Conservation (phyloP, 2,888 invertebrate genomes). For the Anarsia innoxiella region DNA sequence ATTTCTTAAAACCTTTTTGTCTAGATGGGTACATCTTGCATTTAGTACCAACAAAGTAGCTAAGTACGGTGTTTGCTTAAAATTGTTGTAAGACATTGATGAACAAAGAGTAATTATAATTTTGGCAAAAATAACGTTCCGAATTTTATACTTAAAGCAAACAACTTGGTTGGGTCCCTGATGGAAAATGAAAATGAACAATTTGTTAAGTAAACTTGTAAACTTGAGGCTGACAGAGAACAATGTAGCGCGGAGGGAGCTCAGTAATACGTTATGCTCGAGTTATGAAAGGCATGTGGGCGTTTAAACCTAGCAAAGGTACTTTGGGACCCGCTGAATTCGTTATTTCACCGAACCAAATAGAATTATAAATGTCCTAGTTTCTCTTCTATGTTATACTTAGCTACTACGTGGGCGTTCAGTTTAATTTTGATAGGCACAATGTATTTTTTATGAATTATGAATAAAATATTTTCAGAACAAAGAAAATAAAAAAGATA, state of each 20-base stretch:
- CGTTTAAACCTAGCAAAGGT: conserved; percentile 30
- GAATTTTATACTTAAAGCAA: too few species aligned
- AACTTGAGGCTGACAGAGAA: not conserved
- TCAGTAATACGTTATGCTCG: conserved; percentile 27
- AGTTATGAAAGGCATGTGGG: conserved; percentile 38
- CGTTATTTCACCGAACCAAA: conserved; percentile 25
- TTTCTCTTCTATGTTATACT: conserved; percentile 3
- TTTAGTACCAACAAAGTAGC: too few species aligned
- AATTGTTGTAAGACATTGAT: too few species aligned
- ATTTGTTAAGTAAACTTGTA: conserved; percentile 7
- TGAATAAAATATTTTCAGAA: too few species aligned
- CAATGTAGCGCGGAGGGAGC: conserved; percentile 14
- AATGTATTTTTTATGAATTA: too few species aligned
- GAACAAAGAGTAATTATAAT: too few species aligned
- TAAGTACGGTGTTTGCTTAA: too few species aligned
- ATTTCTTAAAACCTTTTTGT: too few species aligned
- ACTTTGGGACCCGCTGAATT: conserved; percentile 36
- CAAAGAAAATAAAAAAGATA: too few species aligned
- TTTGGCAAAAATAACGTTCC: too few species aligned
- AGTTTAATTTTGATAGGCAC: not conserved
- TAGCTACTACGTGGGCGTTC: not conserved
- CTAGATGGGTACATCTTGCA: too few species aligned
- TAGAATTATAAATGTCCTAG: conserved; percentile 22
- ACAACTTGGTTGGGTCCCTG: conserved; percentile 2
- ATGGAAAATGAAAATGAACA: conserved; percentile 8